Base-by-base conservation (phyloP, 2,797 vertebrate genomes). In the Falco naumanni region DNA sequence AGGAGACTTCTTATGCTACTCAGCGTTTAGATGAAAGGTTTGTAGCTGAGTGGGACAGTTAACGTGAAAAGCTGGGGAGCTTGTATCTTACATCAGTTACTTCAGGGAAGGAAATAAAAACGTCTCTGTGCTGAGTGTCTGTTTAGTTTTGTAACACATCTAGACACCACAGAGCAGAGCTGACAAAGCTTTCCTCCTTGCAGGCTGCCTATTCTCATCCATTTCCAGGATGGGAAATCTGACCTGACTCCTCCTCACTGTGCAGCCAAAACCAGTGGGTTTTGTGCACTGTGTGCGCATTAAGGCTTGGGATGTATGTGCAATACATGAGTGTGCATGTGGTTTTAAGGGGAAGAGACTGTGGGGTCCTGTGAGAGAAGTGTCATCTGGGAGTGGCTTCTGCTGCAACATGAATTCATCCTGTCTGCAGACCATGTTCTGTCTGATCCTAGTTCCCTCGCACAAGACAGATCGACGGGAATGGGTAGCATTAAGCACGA, bases 61-160 rank as follows among this genome's bases (percentile, higher is more conserved):
- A 88, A 88, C 92, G 89, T 61, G 87, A 87, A 90, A 80, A 89
- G 63, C 60, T 75, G 78, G 83, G 83, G 65, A 80, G 85, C 77
- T 92, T 3, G 1, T 51, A 28, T 80, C 78, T 88, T 90, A 33
- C 37, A 87, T 84, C 75, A 56, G 80, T 89, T 89, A 90, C 82
- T 69, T 78, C 22, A 48, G 90, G 84, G 89, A 87, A 76, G 25
- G 72, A 86, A 94, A 94, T 69, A 84, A 89, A 93, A 95, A 76
- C 72, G 76, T 89, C 71, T 65, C 29, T 75, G 0, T 60, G 60
- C 75, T 43, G 63, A 47, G 39, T 63, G 57, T 80, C 89, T 92
- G 25, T 77, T 93, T 56, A 64, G 75, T 87, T 94, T 82, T 75
- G 64, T 93, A 92, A 43, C 22, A 50, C 1, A 2, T 66, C 54